phyloP scores from a whole-genome alignment of 2,113 vertebrate genomes.

The Amblyornis subalaris region DNA sequence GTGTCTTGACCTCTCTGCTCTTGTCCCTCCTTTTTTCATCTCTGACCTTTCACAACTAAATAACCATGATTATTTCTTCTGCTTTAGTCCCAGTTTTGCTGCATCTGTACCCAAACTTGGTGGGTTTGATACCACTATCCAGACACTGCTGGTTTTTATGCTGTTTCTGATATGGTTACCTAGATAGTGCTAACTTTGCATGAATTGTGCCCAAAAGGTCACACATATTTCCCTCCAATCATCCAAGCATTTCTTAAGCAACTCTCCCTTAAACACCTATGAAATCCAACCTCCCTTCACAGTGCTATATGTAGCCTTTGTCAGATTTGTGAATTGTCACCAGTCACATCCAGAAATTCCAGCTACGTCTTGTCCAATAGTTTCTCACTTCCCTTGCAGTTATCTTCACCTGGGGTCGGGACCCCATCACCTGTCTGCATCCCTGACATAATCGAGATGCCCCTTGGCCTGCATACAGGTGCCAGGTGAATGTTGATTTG shows the following conservation, averaged over 20 bases:
- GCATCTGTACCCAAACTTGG: not conserved
- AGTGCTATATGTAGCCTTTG: not conserved
- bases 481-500: not conserved
- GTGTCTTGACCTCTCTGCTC: not conserved
- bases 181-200: not conserved
- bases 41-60: not conserved
- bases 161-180: not conserved
- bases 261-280: not conserved
- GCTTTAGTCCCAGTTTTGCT: not conserved
- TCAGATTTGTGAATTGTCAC: not conserved
- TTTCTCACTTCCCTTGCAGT: not conserved
- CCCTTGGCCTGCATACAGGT: not conserved
- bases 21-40: not conserved
- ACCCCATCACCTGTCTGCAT: not conserved
- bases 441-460: not conserved
- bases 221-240: not conserved
- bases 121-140: not conserved
- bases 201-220: not conserved
- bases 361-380: not conserved
- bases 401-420: not conserved
- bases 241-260: not conserved
- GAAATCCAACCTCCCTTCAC: not conserved
- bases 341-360: not conserved
- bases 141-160: not conserved
- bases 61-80: not conserved